These are phyloP conservation scores for Zhuqinia jingwanae DNA, from an alignment of 2,888 invertebrate genomes.

Conservation along the genomic window DNA sequence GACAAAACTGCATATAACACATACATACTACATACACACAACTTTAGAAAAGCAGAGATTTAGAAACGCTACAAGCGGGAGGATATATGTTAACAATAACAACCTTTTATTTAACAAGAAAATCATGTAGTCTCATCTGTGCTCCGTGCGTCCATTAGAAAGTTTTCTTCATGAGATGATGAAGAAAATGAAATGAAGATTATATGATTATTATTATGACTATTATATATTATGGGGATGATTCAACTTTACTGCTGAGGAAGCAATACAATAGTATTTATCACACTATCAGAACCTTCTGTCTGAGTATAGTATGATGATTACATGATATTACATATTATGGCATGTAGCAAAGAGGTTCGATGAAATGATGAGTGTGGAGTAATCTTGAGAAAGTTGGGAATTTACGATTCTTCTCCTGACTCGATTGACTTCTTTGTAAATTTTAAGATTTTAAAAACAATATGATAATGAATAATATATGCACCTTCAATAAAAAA, in stretches of 20 bases:
- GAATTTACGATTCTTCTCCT: constrained; percentile 58
- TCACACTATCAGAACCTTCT: background rate
- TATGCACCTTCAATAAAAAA: constrained; percentile 42
- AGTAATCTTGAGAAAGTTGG: constrained; percentile 53
- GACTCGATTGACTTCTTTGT: constrained; percentile 54
- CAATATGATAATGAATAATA: constrained; percentile 45
- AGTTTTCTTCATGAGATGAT: constrained; percentile 20
- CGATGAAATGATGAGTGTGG: constrained; percentile 26
- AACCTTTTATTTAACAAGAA: background rate
- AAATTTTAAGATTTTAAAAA: constrained; percentile 46
- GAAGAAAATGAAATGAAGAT: constrained; percentile 37
- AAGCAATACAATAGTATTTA: constrained; percentile 28
- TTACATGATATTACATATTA: constrained; percentile 1
- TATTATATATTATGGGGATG: constrained; percentile 14
- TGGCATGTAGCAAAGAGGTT: background rate
- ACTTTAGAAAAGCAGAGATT: background rate
- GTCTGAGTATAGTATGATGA: background rate
- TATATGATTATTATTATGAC: constrained; percentile 24
- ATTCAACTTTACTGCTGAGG: constrained; percentile 27
- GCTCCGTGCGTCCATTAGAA: constrained; percentile 1
- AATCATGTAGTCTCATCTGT: constrained; percentile 21
- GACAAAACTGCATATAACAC: too few species aligned
- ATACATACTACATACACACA: too few species aligned
- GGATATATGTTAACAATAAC: constrained; percentile 11
- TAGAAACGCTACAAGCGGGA: background rate